Evolutionary conservation across 1,140 invertebrate genomes (phyloP), one percentile per base, ranked within the genome.

Genomic region (Drepana arcuata): DNA sequence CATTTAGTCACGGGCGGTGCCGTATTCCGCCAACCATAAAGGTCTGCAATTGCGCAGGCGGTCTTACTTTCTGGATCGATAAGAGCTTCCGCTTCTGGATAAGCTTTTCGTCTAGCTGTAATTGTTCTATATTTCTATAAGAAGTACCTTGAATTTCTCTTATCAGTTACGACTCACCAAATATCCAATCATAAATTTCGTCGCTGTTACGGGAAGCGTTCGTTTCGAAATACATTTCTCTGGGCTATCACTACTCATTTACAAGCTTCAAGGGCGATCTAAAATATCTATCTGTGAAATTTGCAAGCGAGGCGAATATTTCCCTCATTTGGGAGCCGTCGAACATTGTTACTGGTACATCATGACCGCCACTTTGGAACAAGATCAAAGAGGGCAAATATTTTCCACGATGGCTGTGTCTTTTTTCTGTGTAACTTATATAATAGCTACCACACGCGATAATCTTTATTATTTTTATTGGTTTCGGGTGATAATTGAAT

Each of bases 291-390:
- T 37, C 36, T 24, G 21, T 30, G 28, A 44, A 36, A 34, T 23
- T 47, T 25, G 32, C 24, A 16, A 35, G 25, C 31, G 23, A 30
- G 30, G 37, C 37, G 26, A 55, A 52, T 60, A 60, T 60, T 59
- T 60, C 49, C 55, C 34, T 40, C 44, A 21, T 32, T 12, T 40
- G 16, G 29, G 32, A 18, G 39, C 29, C 35, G 40, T 38, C 41
- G 41, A 46, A 45, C 33, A 28, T 41, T 48, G 41, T 48, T 43
- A 44, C 28, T 34, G 35, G 31, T 36, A 32, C 34, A 37, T 52
- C 47, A 48, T 41, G 48, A 51, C 32, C 32, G 32, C 34, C 38
- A 42, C 41, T 52, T 48, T 45, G 37, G 23, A 40, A 40, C 34
- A 39, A 43, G 38, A 48, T 47, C 39, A n/a, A n/a, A n/a, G 36